A percentile compares a stretch with the other conserved stretches of the same genome.
Conservation (phyloP, 2,888 invertebrate species). For the Limnephilus lunatus region DNA sequence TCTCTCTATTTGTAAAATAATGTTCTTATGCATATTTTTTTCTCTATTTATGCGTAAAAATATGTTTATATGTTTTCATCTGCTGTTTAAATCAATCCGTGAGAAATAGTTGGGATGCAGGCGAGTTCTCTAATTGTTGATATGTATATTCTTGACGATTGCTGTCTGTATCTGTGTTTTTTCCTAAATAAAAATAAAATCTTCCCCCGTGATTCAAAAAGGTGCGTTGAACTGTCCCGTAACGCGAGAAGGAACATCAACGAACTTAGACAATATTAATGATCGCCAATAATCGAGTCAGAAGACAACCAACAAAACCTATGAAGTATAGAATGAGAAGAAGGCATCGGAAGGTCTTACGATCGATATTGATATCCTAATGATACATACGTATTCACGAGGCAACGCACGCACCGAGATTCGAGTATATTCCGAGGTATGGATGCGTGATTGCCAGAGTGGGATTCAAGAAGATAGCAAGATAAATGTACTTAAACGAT, state of each 20-base stretch:
- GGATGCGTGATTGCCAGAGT: not conserved
- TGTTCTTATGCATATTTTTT: no score
- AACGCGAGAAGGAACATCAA: not conserved
- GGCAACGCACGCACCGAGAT: slow-evolving; percentile 9
- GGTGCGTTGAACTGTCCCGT: not conserved
- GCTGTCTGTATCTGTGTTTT: no score
- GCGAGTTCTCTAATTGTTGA: no score
- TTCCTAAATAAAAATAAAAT: no score
- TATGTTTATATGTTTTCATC: no score
- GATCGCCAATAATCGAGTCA: slow-evolving; percentile 31
- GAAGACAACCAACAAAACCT: slow-evolving; percentile 7
- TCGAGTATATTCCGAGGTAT: not conserved
- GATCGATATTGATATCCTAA: slow-evolving; percentile 19
- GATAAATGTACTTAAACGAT: not conserved
- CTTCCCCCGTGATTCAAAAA: not conserved
- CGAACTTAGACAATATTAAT: slow-evolving; percentile 41
- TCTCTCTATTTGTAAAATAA: no score
- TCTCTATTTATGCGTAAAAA: no score
- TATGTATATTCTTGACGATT: no score
- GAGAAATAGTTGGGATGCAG: no score
- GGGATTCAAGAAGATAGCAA: not conserved
- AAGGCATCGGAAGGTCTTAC: not conserved
- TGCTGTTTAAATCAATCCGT: no score
- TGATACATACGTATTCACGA: not conserved
- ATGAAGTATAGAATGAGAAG: not conserved